Percentiles rank a stretch among this genome's conserved stretches.
phyloP scores from a whole-genome alignment of 2,113 vertebrate species.

The Hippolais icterina region DNA sequence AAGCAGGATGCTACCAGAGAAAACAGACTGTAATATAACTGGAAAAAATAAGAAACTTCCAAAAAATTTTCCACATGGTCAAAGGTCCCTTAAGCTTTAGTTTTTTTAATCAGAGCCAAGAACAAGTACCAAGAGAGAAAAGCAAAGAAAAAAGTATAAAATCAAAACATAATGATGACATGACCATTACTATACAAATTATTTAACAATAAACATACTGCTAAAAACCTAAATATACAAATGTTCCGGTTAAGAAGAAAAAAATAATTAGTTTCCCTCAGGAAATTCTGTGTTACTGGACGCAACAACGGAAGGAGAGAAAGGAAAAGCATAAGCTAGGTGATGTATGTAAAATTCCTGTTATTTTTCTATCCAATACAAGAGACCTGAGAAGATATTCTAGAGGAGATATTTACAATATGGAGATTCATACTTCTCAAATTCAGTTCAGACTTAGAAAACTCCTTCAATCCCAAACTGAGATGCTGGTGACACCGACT shows the following conservation, averaged over 20 bases:
- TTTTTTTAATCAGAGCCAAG: conserved; percentile 45
- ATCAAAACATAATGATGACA: neutral
- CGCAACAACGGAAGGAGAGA: neutral
- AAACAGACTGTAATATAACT: conserved; percentile 1
- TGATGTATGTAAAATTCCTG: neutral
- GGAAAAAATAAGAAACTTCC: neutral
- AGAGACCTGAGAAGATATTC: neutral
- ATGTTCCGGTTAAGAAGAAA: neutral
- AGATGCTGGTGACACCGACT: neutral
- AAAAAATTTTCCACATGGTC: conserved; percentile 34
- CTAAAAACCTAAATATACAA: neutral
- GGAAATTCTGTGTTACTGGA: neutral
- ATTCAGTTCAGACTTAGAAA: neutral
- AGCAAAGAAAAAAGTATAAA: neutral
- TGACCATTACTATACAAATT: neutral
- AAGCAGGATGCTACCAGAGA: conserved; percentile 24
- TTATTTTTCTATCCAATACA: neutral
- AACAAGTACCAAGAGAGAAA: conserved; percentile 4
- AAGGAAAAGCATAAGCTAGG: neutral
- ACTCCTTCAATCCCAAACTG: neutral
- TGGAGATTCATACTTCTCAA: neutral
- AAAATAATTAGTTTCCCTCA: neutral
- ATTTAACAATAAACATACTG: conserved; percentile 25
- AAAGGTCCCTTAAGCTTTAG: conserved; percentile 25
- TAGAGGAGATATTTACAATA: neutral